Percentiles rank a stretch among this genome's conserved stretches.
These are phyloP conservation scores for Elaeidobius kamerunicus DNA, from an alignment of 2,888 invertebrate species.

Conservation along the genomic window DNA sequence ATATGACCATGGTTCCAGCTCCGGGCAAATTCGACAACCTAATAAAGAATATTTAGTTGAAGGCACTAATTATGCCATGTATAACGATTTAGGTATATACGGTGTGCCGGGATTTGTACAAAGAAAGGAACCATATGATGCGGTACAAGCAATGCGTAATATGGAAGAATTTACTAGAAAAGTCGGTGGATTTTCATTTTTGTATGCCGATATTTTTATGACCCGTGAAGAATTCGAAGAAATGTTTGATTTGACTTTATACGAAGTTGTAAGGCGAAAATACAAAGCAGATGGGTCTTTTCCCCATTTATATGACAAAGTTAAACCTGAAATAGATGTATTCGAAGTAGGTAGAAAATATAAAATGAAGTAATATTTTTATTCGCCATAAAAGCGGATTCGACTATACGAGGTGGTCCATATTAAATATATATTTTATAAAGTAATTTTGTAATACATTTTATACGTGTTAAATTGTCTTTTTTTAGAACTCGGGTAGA, in stretches of 20 bases:
- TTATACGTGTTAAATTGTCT: too few relatives aligned
- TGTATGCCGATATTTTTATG: conserved; percentile 72
- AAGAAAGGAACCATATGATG: conserved; percentile 57
- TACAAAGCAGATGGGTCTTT: conserved; percentile 60
- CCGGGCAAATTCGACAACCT: conserved; percentile 59
- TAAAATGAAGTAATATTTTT: conserved; percentile 23
- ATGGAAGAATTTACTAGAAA: conserved; percentile 69
- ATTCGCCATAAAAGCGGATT: too few relatives aligned
- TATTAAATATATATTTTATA: not conserved
- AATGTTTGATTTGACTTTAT: conserved; percentile 66
- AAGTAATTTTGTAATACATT: conserved; percentile 15
- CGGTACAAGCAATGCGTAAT: conserved; percentile 61
- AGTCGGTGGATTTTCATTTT: conserved; percentile 65
- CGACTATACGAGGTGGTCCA: not conserved
- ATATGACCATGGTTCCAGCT: conserved; percentile 59
- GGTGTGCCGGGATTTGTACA: conserved; percentile 66
- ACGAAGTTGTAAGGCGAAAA: conserved; percentile 58
- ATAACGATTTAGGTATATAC: conserved; percentile 68
- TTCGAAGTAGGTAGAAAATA: conserved; percentile 53
- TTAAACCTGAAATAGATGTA: conserved; percentile 65
- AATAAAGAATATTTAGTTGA: conserved; percentile 58
- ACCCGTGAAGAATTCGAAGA: conserved; percentile 59
- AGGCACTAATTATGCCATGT: conserved; percentile 65
- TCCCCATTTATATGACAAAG: conserved; percentile 65
- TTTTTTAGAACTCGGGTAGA: too few relatives aligned